Evolutionary conservation across 2,797 vertebrate genomes (phyloP), one percentile per base, ranked within the genome.

Genomic region (Vultur gryphus): DNA sequence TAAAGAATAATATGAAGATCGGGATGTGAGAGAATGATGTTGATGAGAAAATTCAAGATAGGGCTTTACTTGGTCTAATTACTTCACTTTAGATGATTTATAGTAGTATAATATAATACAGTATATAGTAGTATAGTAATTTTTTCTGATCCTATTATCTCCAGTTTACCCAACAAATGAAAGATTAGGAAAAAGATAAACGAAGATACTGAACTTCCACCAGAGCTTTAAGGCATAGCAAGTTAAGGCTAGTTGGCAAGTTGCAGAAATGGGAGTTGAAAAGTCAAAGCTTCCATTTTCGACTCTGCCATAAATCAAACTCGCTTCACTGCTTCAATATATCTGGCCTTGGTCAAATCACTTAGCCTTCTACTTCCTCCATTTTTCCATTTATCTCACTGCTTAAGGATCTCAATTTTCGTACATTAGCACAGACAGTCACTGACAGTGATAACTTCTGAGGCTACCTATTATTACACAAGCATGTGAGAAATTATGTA

Each of bases 141-240:
- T 73, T 75, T 52, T 78, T 49, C 21, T 69, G 20, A 37, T 67
- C 20, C 39, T 39, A 7, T 41, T 59, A 28, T 29, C 5, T 72
- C 11, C 11, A 48, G 7, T 62, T 75, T 94, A 31, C 8, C 2
- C 25, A 72, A 54, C 5, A 52, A 64, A 35, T 16, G 3, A 62
- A 83, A 80, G 8, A 58, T 66, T 33, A 57, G 11, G 59, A 33
- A 87, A 92, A 83, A 83, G 7, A 23, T 24, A 33, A 69, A 39
- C 0, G 0, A 51, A 65, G 5, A 11, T 35, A 26, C 8, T 43
- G 21, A 64, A 29, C 16, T 61, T 51, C 4, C 2, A 64, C 6
- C 29, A 66, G 52, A 71, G 33, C 9, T 55, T 48, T 46, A 80
- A 46, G 29, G 13, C 4, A 10, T 17, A 71, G 48, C 16, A 35